Base-by-base conservation (phyloP, 2,797 vertebrate genomes). In the Urosaurus nigricauda region DNA sequence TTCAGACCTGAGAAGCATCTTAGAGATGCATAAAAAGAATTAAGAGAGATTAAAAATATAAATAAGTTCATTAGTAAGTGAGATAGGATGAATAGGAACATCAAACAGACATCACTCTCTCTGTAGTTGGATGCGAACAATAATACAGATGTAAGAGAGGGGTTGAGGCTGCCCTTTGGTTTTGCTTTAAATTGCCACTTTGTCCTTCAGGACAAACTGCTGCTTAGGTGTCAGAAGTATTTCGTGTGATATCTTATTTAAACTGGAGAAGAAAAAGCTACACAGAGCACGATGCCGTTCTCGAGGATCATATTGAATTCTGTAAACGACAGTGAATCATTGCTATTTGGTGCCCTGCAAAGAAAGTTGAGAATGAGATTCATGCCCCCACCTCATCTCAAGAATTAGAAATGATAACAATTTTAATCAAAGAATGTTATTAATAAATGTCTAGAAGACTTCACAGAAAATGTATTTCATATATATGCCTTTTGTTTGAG, bases 21-120 rank as follows among this genome's bases (percentile, higher is more conserved):
- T 78, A 84, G 88, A 92, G 73, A 89, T 81, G 32, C 35, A 65
- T 85, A 84, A 29, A 81, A 81, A 88, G 51, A 84, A 93, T 94
- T 94, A 94, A 65, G 94, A 94, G 75, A 74, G 24, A 63, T 93
- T 90, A 90, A 93, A 81, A 92, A 92, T 91, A 95, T 92, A 93
- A 95, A 90, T 71, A 91, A 88, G 85, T 92, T 92, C 88, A 93
- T 95, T 93, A 93, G 32, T 92, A 88, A 91, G 53, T n/a, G 37
- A 87, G 92, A 89, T 63, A 80, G 16, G 88, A 87, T 88, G 93
- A 94, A 90, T 93, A 32, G 79, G 83, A 92, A 56, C 85, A 91
- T 93, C 85, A 93, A 93, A 94, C 87, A 1, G 83, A 78, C 88
- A 88, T 60, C 92, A 65, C 6, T 84, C 74, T 81, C 91, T 63